Percentiles rank a stretch among this genome's conserved stretches.
Conservation (phyloP, 1,140 invertebrate genomes). For the Brachionus paranguensis region DNA sequence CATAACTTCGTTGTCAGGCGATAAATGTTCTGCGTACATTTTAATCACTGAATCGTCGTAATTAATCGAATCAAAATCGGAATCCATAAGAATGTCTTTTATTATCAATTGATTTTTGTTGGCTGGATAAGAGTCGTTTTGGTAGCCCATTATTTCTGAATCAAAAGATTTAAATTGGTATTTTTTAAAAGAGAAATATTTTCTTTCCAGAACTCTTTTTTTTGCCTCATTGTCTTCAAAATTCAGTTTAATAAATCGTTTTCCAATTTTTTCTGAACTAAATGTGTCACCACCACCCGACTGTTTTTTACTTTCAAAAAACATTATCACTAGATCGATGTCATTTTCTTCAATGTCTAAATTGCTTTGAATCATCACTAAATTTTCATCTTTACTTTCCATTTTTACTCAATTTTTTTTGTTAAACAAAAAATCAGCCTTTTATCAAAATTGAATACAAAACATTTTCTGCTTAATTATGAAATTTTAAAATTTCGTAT, state of each 20-base stretch:
- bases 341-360: background rate
- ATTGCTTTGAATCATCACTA: background rate
- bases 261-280: background rate
- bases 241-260: background rate
- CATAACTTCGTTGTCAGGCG: background rate
- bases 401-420: background rate
- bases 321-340: background rate
- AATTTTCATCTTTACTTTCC: background rate
- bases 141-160: background rate
- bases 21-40: constrained; percentile 21
- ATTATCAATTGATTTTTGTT: background rate
- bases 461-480: background rate
- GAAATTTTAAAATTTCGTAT: background rate
- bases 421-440: background rate
- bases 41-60: background rate
- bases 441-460: background rate
- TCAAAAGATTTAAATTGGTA: constrained; percentile 2
- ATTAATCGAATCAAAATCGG: background rate
- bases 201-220: constrained; percentile 17
- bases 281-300: background rate
- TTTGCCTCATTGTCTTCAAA: background rate
- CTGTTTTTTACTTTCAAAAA: constrained; percentile 31
- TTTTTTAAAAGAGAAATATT: constrained; percentile 23
- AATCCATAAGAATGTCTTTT: background rate
- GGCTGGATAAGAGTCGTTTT: background rate